Evolutionary conservation across 2,888 invertebrate species (phyloP), one percentile per base, ranked within the genome.

Genomic region (Drosophila hamatofila): DNA sequence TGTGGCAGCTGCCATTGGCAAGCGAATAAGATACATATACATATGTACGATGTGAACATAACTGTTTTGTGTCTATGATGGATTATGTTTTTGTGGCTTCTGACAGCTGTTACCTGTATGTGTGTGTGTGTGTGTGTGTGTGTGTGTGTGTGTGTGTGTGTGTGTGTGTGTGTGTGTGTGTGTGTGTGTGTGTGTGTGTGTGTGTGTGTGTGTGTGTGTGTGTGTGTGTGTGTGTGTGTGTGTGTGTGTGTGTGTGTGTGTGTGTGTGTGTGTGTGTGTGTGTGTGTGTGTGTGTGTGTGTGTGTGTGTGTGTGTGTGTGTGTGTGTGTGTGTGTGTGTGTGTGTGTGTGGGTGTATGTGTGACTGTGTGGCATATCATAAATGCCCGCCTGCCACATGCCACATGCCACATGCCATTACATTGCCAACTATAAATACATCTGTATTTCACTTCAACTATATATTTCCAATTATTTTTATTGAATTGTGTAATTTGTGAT

Each of bases 61-160:
- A 80, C 73, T 64, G 71, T 81, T 76, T 78, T 46, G 73, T 78
- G 80, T 67, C 82, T 80, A 76, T 83, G 85, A 87, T 90, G 85
- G 75, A 83, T 90, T 84, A 78, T 75, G 77, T 65, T 71, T 73
- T 75, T 72, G 78, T 76, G 86, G 84, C 75, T 80, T 76, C 37
- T 83, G 88, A 76, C 86, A 81, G 83, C 72, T 56, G 52, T 71
- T 75, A 48, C 58, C 72, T 80, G 72, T 63, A 59, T 63, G 23
- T 48, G 27, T 11, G 30, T 9, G 9, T 9, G 30, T 2, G 27
- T 1, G 27, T 8, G 14, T 14, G 54, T 4, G 23, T 16, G 39
- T 16, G 39, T n/a, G n/a, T 62, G 23, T 46, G 25, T 9, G 37
- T 70, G 66, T 72, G 18, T 52, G 39, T 35, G n/a, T n/a, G n/a